Conservation (phyloP, 2,888 invertebrate genomes). For the Toxonevra muliebris region DNA sequence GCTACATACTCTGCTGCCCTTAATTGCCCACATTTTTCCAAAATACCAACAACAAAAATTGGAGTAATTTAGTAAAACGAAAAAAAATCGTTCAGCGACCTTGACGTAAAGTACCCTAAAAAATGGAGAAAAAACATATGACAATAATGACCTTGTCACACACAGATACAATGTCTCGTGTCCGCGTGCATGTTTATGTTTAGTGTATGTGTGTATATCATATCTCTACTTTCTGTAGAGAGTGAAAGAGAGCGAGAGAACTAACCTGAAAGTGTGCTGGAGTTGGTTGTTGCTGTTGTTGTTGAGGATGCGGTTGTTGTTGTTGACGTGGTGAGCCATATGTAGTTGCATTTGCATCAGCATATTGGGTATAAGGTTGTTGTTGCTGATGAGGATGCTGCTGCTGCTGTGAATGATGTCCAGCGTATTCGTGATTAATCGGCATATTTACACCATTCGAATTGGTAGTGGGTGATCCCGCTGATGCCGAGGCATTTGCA, state of each 20-base stretch:
- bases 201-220: not conserved
- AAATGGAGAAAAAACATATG: not conserved
- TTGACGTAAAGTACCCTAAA: not conserved
- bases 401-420: constrained; percentile 36
- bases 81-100: constrained; percentile 26
- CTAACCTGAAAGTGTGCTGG: constrained; percentile 47
- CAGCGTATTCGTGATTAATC: constrained; percentile 50
- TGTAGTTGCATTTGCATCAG: constrained; percentile 30
- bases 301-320: constrained; percentile 36
- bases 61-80: not conserved
- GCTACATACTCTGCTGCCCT: too few relatives aligned
- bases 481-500: constrained; percentile 40
- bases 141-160: constrained; percentile 8
- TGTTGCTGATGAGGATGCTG: constrained; percentile 38
- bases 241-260: constrained; percentile 6
- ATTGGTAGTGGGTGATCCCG: constrained; percentile 35
- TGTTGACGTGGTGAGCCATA: constrained; percentile 45
- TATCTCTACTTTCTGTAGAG: not conserved
- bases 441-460: constrained; percentile 54
- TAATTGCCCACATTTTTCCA: too few relatives aligned
- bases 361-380: constrained; percentile 30
- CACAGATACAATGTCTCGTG: not conserved
- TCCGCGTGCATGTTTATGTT: too few relatives aligned
- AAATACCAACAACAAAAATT: too few relatives aligned
- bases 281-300: constrained; percentile 44